phyloP scores from a whole-genome alignment of 2,888 invertebrate genomes.

The Craniophora ligustri region DNA sequence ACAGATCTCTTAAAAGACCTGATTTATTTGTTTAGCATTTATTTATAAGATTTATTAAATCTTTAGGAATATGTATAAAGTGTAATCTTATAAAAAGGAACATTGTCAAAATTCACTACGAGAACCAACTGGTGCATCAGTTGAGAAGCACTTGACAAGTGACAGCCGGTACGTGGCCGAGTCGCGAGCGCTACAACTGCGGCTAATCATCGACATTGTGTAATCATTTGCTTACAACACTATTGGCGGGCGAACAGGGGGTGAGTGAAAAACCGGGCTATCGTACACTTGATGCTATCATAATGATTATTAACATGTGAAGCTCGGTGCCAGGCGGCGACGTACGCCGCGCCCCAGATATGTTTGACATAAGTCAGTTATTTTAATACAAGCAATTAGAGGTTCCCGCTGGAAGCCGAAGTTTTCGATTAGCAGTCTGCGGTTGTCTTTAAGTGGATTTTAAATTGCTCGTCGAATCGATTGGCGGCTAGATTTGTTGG shows the following conservation, averaged over 20 bases:
- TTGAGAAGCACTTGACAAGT: no score
- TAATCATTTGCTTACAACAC: slow-evolving; percentile 33
- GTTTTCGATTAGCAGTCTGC: slow-evolving; percentile 85
- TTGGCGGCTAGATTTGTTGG: slow-evolving; percentile 61
- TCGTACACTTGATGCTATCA: slow-evolving; percentile 88
- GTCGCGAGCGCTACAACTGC: background rate
- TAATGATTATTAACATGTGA: slow-evolving; percentile 89
- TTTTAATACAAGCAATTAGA: slow-evolving; percentile 88
- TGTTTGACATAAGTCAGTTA: slow-evolving; percentile 88
- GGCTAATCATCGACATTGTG: slow-evolving; percentile 24
- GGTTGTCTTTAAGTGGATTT: slow-evolving; percentile 87
- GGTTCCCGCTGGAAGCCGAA: slow-evolving; percentile 79
- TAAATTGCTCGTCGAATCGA: slow-evolving; percentile 83
- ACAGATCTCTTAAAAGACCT: no score
- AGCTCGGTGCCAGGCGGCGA: slow-evolving; percentile 81
- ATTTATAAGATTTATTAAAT: no score
- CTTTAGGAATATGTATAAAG: no score
- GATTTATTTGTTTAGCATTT: no score
- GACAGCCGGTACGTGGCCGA: background rate
- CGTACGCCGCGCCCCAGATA: slow-evolving; percentile 82
- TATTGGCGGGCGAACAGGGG: slow-evolving; percentile 38
- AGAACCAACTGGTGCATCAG: no score
- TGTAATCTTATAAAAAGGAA: no score
- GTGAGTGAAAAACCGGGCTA: slow-evolving; percentile 75
- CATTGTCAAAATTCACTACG: no score